Evolutionary conservation across 2,797 vertebrate species (phyloP).

Genomic region (Centropyge bicolor): DNA sequence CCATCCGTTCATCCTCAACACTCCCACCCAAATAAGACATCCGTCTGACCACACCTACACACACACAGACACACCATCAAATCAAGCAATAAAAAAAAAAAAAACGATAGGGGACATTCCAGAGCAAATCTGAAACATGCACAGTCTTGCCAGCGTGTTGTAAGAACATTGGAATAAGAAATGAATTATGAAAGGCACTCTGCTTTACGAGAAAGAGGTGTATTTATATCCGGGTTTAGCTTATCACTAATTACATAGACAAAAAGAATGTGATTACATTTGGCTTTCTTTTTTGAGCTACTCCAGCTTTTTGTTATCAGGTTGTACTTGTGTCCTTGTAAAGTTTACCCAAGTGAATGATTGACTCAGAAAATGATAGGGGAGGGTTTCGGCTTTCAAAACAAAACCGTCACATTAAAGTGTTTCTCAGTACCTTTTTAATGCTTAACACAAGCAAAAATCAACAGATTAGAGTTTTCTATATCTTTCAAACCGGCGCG

Average conservation of each 20-base stretch:
- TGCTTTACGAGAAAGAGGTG: neutral
- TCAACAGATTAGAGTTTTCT: neutral
- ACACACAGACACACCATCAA: constrained; percentile 29
- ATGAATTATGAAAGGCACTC: neutral
- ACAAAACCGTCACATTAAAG: constrained; percentile 3
- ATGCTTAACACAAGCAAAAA: neutral
- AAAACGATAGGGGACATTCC: constrained; percentile 21
- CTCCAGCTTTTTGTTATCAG: constrained; percentile 65
- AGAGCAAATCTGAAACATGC: constrained; percentile 43
- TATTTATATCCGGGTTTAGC: neutral
- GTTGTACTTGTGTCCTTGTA: constrained; percentile 76
- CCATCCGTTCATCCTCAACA: constrained; percentile 45
- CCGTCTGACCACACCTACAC: constrained; percentile 48
- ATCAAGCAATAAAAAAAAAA: constrained; percentile 10
- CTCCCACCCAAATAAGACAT: constrained; percentile 55
- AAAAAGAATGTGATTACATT: neutral
- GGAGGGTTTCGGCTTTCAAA: constrained; percentile 33
- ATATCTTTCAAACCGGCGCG: constrained; percentile 7
- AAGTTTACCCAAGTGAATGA: constrained; percentile 80
- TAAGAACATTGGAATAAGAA: constrained; percentile 14
- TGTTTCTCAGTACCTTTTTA: neutral
- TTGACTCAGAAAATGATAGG: constrained; percentile 70
- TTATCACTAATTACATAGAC: constrained; percentile 8
- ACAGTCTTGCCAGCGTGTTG: constrained; percentile 39
- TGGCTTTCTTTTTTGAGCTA: neutral